Conservation (phyloP, 1,140 invertebrate genomes). For the Anthonomus grandis region DNA sequence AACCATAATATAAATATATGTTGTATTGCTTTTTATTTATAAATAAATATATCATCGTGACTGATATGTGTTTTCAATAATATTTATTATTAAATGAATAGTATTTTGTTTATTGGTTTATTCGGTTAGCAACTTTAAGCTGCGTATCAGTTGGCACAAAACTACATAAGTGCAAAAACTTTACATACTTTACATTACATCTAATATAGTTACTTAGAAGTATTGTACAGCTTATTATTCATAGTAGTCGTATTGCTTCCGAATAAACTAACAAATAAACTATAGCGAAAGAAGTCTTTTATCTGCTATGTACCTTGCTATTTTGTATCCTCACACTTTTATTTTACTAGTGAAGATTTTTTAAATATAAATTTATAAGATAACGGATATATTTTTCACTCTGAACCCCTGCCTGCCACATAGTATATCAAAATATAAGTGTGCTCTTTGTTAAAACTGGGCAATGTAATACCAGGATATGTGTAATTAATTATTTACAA, state of each 20-base stretch:
- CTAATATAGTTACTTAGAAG: no score
- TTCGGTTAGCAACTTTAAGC: conserved; percentile 1
- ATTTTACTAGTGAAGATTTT: conserved; percentile 34
- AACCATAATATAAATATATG: conserved; percentile 40
- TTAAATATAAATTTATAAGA: conserved; percentile 33
- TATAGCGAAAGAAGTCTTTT: conserved; percentile 33
- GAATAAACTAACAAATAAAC: not conserved
- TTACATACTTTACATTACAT: not conserved
- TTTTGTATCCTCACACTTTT: conserved; percentile 33
- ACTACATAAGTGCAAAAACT: not conserved
- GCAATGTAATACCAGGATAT: conserved; percentile 28
- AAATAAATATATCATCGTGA: conserved; percentile 47
- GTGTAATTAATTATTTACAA: conserved; percentile 35
- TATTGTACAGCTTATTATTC: no score
- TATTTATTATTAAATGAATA: conserved; percentile 29
- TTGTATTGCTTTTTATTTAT: conserved; percentile 50
- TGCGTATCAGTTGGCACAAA: not conserved
- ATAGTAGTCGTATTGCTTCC: not conserved
- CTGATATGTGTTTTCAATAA: conserved; percentile 46
- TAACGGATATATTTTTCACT: conserved; percentile 38
- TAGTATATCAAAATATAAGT: conserved; percentile 39
- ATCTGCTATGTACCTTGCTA: conserved; percentile 45
- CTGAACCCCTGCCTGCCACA: conserved; percentile 41
- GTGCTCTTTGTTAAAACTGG: conserved; percentile 40
- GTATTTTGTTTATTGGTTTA: conserved; percentile 9